Conservation (phyloP, 2,888 invertebrate genomes). For the Mechanitis mazaeus region DNA sequence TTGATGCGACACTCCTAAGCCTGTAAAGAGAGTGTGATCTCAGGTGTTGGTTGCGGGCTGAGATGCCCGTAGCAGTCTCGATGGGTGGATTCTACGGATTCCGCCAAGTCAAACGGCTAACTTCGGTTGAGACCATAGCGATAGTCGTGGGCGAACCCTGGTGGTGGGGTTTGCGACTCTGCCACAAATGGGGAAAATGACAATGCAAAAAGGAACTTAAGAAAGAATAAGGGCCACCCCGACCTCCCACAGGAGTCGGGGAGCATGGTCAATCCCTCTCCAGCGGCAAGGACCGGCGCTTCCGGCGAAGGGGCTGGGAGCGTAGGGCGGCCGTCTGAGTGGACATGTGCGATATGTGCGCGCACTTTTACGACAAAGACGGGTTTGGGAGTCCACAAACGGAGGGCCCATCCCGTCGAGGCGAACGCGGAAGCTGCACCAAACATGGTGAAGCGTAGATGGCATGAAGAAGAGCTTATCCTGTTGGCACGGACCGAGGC, state of each 20-base stretch:
- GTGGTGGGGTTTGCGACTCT: conserved; percentile 21
- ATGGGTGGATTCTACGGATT: conserved; percentile 6
- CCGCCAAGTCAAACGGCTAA: conserved; percentile 15
- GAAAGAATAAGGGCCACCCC: conserved; percentile 9
- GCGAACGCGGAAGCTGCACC: conserved; percentile 26
- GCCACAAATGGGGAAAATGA: background rate
- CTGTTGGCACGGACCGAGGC: conserved; percentile 26
- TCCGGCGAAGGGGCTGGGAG: conserved; percentile 9
- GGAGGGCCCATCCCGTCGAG: conserved; percentile 23
- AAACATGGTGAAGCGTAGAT: conserved; percentile 26
- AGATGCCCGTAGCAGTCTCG: conserved; percentile 9
- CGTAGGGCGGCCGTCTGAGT: conserved; percentile 12
- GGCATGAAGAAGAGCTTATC: conserved; percentile 27
- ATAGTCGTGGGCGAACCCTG: conserved; percentile 18
- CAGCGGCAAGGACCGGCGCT: conserved; percentile 1
- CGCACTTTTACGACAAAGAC: conserved; percentile 18
- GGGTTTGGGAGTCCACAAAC: conserved; percentile 24
- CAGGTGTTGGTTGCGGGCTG: conserved; percentile 6
- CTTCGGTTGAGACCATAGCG: conserved; percentile 22
- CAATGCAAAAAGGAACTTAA: conserved; percentile 5
- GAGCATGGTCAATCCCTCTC: conserved; percentile 17
- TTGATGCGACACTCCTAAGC: background rate
- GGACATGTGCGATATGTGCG: conserved; percentile 22
- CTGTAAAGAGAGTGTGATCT: conserved; percentile 8
- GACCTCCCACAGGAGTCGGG: conserved; percentile 29